Conservation (phyloP, 92 coral and sea anemone species). For the Desmophyllum pertusum region DNA sequence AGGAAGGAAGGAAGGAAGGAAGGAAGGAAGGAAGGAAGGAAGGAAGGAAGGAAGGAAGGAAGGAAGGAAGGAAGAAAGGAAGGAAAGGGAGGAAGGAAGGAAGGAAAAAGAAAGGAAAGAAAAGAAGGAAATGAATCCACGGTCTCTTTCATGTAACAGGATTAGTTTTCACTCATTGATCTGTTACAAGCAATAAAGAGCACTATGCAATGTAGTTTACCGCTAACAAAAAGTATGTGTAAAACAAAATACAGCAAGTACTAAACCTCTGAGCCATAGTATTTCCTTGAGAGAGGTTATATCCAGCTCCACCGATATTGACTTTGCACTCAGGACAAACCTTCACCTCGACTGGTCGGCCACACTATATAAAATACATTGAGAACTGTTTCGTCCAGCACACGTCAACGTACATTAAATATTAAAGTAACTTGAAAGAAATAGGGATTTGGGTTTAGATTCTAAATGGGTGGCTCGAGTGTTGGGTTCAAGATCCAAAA, state of each 20-base stretch:
- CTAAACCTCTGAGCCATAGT: slow-evolving; percentile 20
- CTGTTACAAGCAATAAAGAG: no score
- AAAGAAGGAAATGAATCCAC: no score
- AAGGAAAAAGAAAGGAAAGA: no score
- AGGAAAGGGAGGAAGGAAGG: no score
- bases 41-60: no score
- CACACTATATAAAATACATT: slow-evolving; percentile 68
- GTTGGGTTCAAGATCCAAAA: no score
- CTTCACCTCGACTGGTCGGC: slow-evolving; percentile 64
- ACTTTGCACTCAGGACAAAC: slow-evolving; percentile 78
- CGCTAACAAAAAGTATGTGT: neutral
- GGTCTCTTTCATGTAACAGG: neutral
- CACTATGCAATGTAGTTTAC: neutral
- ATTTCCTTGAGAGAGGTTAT: slow-evolving; percentile 51
- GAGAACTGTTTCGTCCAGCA: no score
- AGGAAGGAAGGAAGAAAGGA: no score
- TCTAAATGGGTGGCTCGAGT: neutral
- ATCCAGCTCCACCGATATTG: slow-evolving; percentile 64
- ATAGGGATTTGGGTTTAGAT: neutral
- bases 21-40: no score
- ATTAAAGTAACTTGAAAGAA: neutral
- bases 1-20: no score
- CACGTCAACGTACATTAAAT: no score
- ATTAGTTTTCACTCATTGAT: no score
- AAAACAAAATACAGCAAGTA: neutral